phyloP scores from a whole-genome alignment of 2,797 vertebrate genomes.

The Microchirus variegatus region DNA sequence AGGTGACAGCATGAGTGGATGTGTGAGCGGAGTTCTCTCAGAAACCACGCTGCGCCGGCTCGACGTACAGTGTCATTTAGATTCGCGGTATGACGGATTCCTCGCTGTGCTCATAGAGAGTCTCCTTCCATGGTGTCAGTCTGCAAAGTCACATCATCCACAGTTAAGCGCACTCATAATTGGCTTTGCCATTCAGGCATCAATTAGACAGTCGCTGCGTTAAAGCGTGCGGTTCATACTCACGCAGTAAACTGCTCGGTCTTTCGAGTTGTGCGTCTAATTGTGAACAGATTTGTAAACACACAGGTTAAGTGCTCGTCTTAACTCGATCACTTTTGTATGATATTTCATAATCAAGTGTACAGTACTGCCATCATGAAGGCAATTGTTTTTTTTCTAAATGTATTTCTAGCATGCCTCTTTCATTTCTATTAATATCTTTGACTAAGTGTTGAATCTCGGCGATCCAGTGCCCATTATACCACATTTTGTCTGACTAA shows the following conservation, averaged over 20 bases:
- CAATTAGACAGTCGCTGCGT: slow-evolving; percentile 32
- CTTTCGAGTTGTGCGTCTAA: neutral
- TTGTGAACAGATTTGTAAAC: neutral
- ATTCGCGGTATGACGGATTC: slow-evolving; percentile 49
- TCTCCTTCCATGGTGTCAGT: slow-evolving; percentile 37
- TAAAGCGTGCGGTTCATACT: slow-evolving; percentile 21
- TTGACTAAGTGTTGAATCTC: too few species aligned
- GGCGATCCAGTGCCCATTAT: too few species aligned
- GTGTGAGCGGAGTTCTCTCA: slow-evolving; percentile 48
- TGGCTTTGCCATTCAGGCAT: slow-evolving; percentile 41
- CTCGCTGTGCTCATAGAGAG: slow-evolving; percentile 46
- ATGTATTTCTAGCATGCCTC: too few species aligned
- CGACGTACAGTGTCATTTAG: slow-evolving; percentile 59
- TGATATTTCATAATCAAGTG: too few species aligned
- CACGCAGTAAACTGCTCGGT: neutral
- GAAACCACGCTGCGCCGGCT: slow-evolving; percentile 47
- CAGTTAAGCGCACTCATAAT: slow-evolving; percentile 50
- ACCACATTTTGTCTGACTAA: neutral
- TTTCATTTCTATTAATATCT: too few species aligned
- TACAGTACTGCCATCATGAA: too few species aligned
- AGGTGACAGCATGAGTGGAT: slow-evolving; percentile 34
- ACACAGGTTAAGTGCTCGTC: too few species aligned
- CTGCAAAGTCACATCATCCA: slow-evolving; percentile 37
- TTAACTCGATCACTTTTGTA: too few species aligned
- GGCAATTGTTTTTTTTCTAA: too few species aligned